Evolutionary conservation across 1,140 invertebrate genomes (phyloP), one percentile per base, ranked within the genome.

Genomic region (Chionoecetes opilio): DNA sequence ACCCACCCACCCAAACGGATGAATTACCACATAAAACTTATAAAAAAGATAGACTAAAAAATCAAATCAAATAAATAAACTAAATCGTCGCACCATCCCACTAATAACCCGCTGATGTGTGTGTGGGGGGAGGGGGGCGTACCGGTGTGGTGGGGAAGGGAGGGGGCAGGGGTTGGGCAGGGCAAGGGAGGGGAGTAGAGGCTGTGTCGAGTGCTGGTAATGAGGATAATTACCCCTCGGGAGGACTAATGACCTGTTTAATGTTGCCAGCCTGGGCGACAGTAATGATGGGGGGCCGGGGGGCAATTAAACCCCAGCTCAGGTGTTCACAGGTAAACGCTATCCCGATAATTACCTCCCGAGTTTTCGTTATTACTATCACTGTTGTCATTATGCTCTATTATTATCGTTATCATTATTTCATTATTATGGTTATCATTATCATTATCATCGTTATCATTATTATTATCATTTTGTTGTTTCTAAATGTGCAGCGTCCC

Each of bases 271-370:
- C 63, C 63, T 5, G 63, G 63, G 63, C 21, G 63, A 75, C 63
- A 75, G 63, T 75, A 75, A 75, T 75, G 63, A 75, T 75, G 11
- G 63, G 26, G 63, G 63, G 63, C 8, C 26, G 8, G 2, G n/a
- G 63, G 63, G 21, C 26, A 75, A 75, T 75, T 75, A 75, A 21
- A 75, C 6, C 21, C 21, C 21, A 75, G 63, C 63, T 75, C 63
- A 75, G 63, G 63, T 75, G 63, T 75, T n/a, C 63, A 75, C 63
- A 75, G 63, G 63, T 75, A 75, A 75, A n/a, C 63, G 63, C 26
- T 75, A 75, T n/a, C 26, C n/a, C 21, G 11, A n/a, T 75, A 75
- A 75, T 75, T 75, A 75, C 63, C 63, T 63, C 2, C 6, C 21
- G 63, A 2, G 1, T 75, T n/a, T n/a, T n/a, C n/a, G 46, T 53